Conservation (phyloP, 1,140 invertebrate species). For the Drosophila melanogaster region Release_6_plus_ISO1_MT NT_033777.3:21899501-21900000, state of each 20-base stretch:
- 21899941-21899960: neutral
- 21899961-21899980: neutral
- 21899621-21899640: slow-evolving; percentile 75
- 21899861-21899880: neutral
- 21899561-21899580: slow-evolving; percentile 24
- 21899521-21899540: slow-evolving; percentile 82
- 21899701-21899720: slow-evolving; percentile 60
- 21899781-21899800: slow-evolving; percentile 38
- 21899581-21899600: slow-evolving; percentile 65
- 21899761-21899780: slow-evolving; percentile 12
- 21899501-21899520: slow-evolving; percentile 66
- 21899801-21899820: slow-evolving; percentile 7
- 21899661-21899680: neutral
- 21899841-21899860: neutral
- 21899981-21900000: neutral
- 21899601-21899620: slow-evolving; percentile 81
- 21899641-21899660: slow-evolving; percentile 23
- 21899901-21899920: no score
- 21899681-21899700: slow-evolving; percentile 30
- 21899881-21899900: neutral
- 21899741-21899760: slow-evolving; percentile 37
- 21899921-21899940: no score
- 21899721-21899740: slow-evolving; percentile 52
- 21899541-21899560: slow-evolving; percentile 49
- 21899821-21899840: slow-evolving; percentile 14